phyloP scores from a whole-genome alignment of 1,140 invertebrate species.

The Drosophila nasuta region DNA sequence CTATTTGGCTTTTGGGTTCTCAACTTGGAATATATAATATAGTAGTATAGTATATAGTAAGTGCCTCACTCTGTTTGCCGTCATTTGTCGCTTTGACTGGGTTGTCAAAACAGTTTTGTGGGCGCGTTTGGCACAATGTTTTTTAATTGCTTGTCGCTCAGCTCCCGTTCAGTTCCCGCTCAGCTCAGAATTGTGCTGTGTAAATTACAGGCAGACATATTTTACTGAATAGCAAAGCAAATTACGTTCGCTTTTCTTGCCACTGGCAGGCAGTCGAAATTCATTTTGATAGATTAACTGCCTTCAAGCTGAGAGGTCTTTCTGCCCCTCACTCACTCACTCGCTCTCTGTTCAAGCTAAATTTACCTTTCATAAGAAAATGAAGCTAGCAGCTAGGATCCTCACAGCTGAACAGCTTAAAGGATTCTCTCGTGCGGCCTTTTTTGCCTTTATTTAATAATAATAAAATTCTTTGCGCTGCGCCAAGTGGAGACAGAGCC shows the following conservation, averaged over 20 bases:
- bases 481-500: background rate
- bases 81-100: constrained; percentile 22
- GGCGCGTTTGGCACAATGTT: constrained; percentile 68
- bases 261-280: constrained; percentile 13
- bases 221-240: constrained; percentile 21
- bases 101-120: constrained; percentile 49
- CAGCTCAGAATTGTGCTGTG: constrained; percentile 32
- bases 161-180: background rate
- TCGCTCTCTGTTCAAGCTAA: constrained; percentile 25
- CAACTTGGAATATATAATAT: constrained; percentile 34
- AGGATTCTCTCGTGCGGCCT: constrained; percentile 57
- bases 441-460: constrained; percentile 41
- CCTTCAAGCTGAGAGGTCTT: background rate
- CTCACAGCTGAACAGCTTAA: constrained; percentile 53
- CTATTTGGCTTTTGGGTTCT: constrained; percentile 77
- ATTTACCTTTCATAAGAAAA: constrained; percentile 55
- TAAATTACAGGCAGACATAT: constrained; percentile 27
- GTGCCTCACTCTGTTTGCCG: constrained; percentile 29
- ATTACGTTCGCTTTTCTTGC: background rate
- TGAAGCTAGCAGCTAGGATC: background rate
- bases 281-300: constrained; percentile 42
- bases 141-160: constrained; percentile 61
- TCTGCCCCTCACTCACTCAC: background rate
- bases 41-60: background rate
- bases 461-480: constrained; percentile 35